Base-by-base conservation (phyloP, 1,140 invertebrate species). In the Papilio helenus region DNA sequence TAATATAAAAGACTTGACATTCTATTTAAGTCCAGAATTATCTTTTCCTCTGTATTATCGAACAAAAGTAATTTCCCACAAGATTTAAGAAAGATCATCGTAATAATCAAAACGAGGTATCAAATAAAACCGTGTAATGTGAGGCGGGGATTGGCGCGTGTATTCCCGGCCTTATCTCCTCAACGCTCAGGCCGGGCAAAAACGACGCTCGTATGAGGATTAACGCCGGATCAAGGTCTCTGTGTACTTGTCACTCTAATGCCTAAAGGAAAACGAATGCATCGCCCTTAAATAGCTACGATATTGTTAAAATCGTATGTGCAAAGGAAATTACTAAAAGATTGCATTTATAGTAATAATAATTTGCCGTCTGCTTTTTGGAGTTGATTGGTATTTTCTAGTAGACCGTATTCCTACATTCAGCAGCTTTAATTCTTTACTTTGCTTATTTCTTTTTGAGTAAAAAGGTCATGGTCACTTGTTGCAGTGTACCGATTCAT, bases 121-220 rank as follows among this genome's bases (percentile, higher is more conserved):
- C 80, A 72, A 82, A 80, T 84, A 73, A 83, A 81, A 81, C 51
- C 61, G 61, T 46, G 82, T 82, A 82, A 84, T 85, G 81, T 79
- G 80, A 81, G 80, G 73, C 51, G 74, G 51, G 68, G 77, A 79
- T 84, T 80, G 73, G 77, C 71, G 81, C 78, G 80, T 81, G 73
- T 84, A 80, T 82, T 55, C 84, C 82, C 77, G 46, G 77, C 80
- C 82, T 84, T 83, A 86, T 83, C 80, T 83, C 61, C 26, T 42
- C 77, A 79, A 77, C 73, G 72, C 18, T 61, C 79, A 78, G 79
- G 77, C 65, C 74, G 77, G 58, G 83, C 81, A 81, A 82, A 84
- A 84, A 84, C 68, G 46, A 71, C 76, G 72, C 76, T 83, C 58
- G 71, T 49, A 44, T 46, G 44, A 73, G 65, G 79, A 84, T 82